Percentiles rank a stretch among this genome's conserved stretches.
Evolutionary conservation across 1,140 invertebrate species (phyloP).

Genomic region (Antheraea mylitta): DNA sequence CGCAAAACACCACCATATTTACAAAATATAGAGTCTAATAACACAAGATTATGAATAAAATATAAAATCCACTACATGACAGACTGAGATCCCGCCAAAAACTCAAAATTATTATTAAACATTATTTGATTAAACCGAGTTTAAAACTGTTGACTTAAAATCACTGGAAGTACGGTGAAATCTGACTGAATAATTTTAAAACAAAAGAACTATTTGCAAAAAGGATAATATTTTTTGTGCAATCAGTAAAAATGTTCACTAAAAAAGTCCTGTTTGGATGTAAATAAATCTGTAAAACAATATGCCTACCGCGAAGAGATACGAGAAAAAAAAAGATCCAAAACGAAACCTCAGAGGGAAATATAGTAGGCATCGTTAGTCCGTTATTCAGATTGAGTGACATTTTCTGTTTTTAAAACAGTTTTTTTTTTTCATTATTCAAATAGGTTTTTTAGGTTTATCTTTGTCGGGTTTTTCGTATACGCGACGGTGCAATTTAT

Average conservation of each 20-base stretch:
- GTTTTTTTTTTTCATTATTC: constrained; percentile 14
- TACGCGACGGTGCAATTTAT: constrained; percentile 8
- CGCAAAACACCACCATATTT: no score
- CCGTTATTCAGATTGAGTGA: constrained; percentile 10
- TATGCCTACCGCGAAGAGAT: constrained; percentile 57
- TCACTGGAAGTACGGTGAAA: constrained; percentile 10
- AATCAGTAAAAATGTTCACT: constrained; percentile 50
- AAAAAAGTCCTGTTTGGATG: constrained; percentile 51
- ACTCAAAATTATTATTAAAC: no score
- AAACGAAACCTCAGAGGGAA: not conserved
- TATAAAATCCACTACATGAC: no score
- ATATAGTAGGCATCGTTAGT: constrained; percentile 5
- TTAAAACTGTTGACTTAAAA: not conserved
- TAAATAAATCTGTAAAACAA: constrained; percentile 61
- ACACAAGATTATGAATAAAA: no score
- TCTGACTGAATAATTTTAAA: constrained; percentile 36
- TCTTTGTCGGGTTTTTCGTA: constrained; percentile 2
- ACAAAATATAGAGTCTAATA: no score
- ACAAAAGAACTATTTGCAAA: constrained; percentile 41
- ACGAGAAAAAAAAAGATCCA: constrained; percentile 21
- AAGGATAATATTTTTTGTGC: constrained; percentile 45
- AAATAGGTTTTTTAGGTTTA: not conserved
- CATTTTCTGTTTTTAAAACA: constrained; percentile 11
- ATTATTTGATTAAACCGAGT: not conserved
- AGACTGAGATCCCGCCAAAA: no score